Base-by-base conservation (phyloP, 2,797 vertebrate genomes). In the Dipus sagitta region DNA sequence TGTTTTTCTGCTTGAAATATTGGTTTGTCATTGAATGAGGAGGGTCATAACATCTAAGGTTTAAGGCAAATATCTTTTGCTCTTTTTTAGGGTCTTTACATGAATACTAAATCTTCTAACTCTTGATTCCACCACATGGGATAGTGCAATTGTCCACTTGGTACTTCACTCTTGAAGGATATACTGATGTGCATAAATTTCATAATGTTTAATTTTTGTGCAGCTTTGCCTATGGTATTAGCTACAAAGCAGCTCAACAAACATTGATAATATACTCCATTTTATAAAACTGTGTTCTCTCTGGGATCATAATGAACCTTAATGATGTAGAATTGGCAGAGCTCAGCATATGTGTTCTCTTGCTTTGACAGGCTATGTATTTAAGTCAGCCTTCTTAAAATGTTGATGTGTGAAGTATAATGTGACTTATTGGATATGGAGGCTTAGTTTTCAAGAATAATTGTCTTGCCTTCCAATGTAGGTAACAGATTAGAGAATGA, bases 351-450 rank as follows among this genome's bases (percentile, higher is more conserved):
- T 93, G 88, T 82, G 60, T 97, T 96, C 80, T 89, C 1, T 87
- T 54, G 80, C 65, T 94, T 84, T 96, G 97, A 96, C 91, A 97
- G 94, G 96, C 75, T 96, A 75, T 74, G 34, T 77, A 78, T 93
- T 91, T 92, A 92, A 95, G 80, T 94, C 81, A 96, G 92, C 94
- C 97, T 92, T 94, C 94, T 92, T 62, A 86, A 95, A 93, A 85
- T 11, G 6, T 2, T 52, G 83, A 65, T 58, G 64, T 97, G 90
- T 96, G 83, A 94, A 92, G 0, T 47, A 92, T 92, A 92, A 92
- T 96, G 88, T 92, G 95, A 97, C 96, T 97, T 98, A 65, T 95
- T 94, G 93, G 54, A 58, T 94, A 93, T 85, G 13, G 79, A 96
- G 86, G 92, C 96, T 96, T 92, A 42, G 5, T 95, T 96, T 96